Percentiles rank a stretch among this genome's conserved stretches.
Conservation (phyloP, 2,113 vertebrate genomes). For the Sebastes schlegelii region DNA sequence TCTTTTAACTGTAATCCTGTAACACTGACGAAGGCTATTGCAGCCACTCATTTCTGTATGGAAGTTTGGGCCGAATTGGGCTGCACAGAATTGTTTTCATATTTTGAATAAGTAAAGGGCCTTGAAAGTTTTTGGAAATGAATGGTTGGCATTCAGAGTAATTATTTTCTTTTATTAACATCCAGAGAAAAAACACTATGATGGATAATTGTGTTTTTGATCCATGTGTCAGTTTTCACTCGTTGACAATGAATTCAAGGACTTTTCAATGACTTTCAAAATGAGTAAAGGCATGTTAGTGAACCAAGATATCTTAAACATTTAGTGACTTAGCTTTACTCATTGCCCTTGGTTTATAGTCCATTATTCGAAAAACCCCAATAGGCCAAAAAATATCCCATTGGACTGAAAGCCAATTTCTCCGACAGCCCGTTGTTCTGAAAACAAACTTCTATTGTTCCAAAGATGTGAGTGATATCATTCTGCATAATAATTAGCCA, state of each 20-base stretch:
- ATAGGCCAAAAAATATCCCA: too few relatives aligned
- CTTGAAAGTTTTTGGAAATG: conserved; percentile 37
- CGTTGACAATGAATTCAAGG: conserved; percentile 24
- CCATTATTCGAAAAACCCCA: too few relatives aligned
- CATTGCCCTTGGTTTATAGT: conserved; percentile 71
- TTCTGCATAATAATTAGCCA: too few relatives aligned
- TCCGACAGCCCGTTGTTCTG: too few relatives aligned
- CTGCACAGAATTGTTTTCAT: conserved; percentile 13
- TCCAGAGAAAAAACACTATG: background rate
- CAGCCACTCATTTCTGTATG: background rate
- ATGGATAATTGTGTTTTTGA: background rate
- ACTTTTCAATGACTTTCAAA: conserved; percentile 26
- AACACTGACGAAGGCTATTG: conserved; percentile 16
- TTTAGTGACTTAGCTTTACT: conserved; percentile 49
- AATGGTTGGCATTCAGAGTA: conserved; percentile 6
- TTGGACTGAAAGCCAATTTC: too few relatives aligned
- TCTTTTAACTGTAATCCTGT: conserved; percentile 13
- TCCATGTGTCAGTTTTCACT: background rate
- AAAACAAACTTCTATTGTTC: too few relatives aligned
- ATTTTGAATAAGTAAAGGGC: conserved; percentile 8
- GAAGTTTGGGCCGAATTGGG: background rate
- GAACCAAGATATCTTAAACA: conserved; percentile 27
- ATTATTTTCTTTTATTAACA: background rate
- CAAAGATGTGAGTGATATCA: too few relatives aligned
- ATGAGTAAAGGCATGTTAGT: conserved; percentile 9